Base-by-base conservation (phyloP, 2,888 invertebrate genomes). In the Diplolepis rosae region DNA sequence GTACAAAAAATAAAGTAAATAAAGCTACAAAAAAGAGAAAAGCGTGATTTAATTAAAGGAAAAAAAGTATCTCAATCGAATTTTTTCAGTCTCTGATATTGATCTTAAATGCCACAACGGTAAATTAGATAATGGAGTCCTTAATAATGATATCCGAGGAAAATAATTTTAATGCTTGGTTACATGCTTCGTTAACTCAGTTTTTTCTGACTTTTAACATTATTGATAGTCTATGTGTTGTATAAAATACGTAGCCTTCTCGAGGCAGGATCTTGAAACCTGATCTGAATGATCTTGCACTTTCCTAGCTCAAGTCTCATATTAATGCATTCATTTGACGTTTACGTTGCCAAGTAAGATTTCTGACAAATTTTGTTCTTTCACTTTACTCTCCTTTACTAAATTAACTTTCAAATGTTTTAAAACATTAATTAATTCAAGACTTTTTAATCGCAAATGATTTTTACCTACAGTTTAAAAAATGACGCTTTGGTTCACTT, bases 251-350 rank as follows among this genome's bases (percentile, higher is more conserved):
- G 30, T 54, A 54, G 32, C 30, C 30, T 39, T 30, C 18, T 54
- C 54, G 18, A 61, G 22, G 5, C 35, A 56, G 56, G 35, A 39
- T 39, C 56, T 56, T 56, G 35, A 56, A 56, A 56, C n/a, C 32
- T n/a, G 13, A 56, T 56, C 35, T 32, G 9, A 15, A 52, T 52
- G 52, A 52, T 52, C 30, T 52, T 52, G 35, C 24, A 56, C 35
- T 56, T 56, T 56, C 18, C 24, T 56, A 18, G 51, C 18, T 22
- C 15, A 32, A 32, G 30, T 18, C 7, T 22, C 18, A 15, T 11
- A 54, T 28, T 56, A 56, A 32, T 56, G 56, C 22, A 30, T 35
- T 35, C 35, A 32, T 35, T 24, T 24, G 18, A 32, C 18, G 9
- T 56, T 56, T 56, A 35, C 15, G 11, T 30, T 30, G 32, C 5